Percentiles rank a stretch among this genome's conserved stretches.
Evolutionary conservation across 2,113 vertebrate genomes (phyloP).

Genomic region (Condylura cristata): DNA sequence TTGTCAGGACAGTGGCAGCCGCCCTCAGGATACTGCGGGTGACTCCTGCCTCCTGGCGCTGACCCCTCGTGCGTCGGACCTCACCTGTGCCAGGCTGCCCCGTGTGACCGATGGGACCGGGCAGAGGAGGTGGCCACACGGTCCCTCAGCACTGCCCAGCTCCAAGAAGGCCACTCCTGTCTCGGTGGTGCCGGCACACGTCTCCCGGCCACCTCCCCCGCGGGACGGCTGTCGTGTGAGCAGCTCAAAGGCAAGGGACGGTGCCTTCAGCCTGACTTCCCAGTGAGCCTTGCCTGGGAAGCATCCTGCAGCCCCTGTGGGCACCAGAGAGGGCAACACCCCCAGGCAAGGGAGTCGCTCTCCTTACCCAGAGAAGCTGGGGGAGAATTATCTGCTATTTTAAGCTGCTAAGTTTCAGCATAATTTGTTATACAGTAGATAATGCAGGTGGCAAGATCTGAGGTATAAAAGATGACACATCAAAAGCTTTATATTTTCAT

Average conservation of each 20-base stretch:
- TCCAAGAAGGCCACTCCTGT: background rate
- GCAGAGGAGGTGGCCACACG: background rate
- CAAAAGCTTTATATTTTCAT: background rate
- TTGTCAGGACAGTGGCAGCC: background rate
- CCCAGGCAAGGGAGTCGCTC: no score
- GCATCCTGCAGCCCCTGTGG: background rate
- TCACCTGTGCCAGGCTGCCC: background rate
- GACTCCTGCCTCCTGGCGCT: background rate
- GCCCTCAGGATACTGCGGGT: background rate
- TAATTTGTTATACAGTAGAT: background rate
- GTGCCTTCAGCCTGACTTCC: background rate
- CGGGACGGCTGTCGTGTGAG: background rate
- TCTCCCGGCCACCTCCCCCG: no score
- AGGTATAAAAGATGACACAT: background rate
- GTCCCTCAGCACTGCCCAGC: background rate
- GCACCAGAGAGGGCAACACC: background rate
- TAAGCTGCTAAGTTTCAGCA: background rate
- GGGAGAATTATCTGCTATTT: background rate
- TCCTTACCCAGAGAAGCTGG: background rate
- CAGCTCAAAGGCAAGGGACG: background rate
- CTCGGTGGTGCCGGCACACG: background rate
- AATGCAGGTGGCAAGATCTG: background rate
- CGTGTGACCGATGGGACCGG: background rate
- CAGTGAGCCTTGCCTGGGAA: background rate
- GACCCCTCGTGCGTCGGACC: background rate